A percentile compares a stretch with the other conserved stretches of the same genome.
These are phyloP conservation scores for Parambassis ranga DNA, from an alignment of 2,797 vertebrate species.

Conservation along the genomic window DNA sequence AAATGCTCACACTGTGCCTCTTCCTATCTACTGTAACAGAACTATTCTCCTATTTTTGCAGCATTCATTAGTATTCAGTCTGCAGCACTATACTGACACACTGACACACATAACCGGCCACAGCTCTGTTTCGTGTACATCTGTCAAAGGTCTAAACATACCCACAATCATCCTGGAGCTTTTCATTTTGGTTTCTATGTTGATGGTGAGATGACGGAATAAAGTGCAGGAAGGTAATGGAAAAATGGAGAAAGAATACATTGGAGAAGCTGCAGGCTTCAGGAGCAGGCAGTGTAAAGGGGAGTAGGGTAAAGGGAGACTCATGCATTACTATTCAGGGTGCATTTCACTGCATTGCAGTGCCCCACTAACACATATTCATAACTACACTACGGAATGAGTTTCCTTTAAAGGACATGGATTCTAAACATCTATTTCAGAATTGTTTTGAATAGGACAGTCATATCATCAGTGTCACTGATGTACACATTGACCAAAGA, in stretches of 20 bases:
- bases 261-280: neutral
- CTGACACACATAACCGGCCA: constrained; percentile 19
- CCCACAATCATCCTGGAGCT: neutral
- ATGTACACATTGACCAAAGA: no score
- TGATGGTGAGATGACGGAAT: neutral
- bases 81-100: constrained; percentile 16
- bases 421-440: constrained; percentile 1
- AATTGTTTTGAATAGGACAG: no score
- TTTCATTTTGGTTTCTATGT: neutral
- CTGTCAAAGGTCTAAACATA: neutral
- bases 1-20: neutral
- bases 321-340: constrained; percentile 50
- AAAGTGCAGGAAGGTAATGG: neutral
- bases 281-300: constrained; percentile 14
- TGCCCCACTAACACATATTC: constrained; percentile 60
- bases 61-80: constrained; percentile 6
- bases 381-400: no score
- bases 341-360: constrained; percentile 66
- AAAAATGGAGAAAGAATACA: neutral
- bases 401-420: neutral
- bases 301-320: constrained; percentile 20
- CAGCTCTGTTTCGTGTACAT: neutral
- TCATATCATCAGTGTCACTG: no score
- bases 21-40: neutral
- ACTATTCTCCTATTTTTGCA: neutral